phyloP scores from a whole-genome alignment of 2,888 invertebrate species.

The Stenodera caucasica region DNA sequence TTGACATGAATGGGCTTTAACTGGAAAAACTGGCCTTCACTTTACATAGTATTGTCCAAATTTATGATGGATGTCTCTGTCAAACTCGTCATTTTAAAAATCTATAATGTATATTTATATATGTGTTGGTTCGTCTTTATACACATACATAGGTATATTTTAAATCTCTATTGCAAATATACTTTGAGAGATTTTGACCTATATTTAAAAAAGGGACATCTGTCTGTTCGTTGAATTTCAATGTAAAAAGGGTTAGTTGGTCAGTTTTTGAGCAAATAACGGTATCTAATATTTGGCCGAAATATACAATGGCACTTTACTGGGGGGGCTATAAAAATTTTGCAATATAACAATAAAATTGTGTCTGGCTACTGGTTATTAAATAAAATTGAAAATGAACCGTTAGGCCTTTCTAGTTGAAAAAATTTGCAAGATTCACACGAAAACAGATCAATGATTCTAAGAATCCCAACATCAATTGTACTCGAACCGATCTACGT shows the following conservation, averaged over 20 bases:
- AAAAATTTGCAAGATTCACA: too few species aligned
- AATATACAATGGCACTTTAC: neutral
- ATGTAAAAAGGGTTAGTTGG: constrained; percentile 4
- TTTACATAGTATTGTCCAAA: constrained; percentile 43
- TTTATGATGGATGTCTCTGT: constrained; percentile 55
- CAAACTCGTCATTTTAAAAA: constrained; percentile 23
- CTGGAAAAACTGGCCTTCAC: constrained; percentile 47
- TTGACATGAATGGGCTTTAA: constrained; percentile 45
- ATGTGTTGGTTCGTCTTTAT: neutral
- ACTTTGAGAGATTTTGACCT: constrained; percentile 46
- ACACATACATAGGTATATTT: constrained; percentile 43
- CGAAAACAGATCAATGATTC: too few species aligned
- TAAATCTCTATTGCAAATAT: constrained; percentile 50
- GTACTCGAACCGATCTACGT: neutral
- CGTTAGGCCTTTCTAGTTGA: too few species aligned
- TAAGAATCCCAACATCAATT: neutral
- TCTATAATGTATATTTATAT: constrained; percentile 1
- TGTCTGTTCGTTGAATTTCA: constrained; percentile 25
- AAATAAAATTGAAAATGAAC: neutral
- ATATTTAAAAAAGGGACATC: constrained; percentile 41
- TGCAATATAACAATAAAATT: neutral
- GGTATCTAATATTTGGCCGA: neutral
- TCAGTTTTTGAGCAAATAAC: constrained; percentile 8
- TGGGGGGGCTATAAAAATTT: neutral
- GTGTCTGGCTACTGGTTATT: neutral